phyloP scores from a whole-genome alignment of 1,140 invertebrate genomes.

The Achatina immaculata region DNA sequence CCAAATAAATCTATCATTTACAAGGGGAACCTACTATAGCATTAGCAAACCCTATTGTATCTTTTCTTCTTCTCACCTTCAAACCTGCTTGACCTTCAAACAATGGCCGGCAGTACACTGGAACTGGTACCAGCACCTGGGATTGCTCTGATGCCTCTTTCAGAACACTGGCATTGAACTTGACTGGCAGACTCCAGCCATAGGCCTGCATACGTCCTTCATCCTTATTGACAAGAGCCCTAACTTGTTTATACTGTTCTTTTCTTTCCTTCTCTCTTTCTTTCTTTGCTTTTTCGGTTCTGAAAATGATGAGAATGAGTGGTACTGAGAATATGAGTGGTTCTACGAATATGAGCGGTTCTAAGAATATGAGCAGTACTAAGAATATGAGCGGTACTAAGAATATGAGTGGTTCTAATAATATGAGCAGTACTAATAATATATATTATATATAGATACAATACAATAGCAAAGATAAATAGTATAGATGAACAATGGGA shows the following conservation, averaged over 20 bases:
- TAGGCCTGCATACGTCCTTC: constrained; percentile 93
- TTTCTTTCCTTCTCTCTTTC: constrained; percentile 81
- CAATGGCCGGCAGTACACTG: constrained; percentile 93
- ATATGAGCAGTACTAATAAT: too few species aligned
- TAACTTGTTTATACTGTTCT: constrained; percentile 89
- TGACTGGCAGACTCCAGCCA: constrained; percentile 94
- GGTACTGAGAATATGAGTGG: background rate
- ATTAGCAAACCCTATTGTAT: too few species aligned
- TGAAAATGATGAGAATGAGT: constrained; percentile 49
- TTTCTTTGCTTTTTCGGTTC: constrained; percentile 66
- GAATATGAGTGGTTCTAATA: too few species aligned
- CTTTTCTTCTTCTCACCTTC: constrained; percentile 80
- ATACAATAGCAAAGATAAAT: too few species aligned
- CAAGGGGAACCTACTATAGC: too few species aligned
- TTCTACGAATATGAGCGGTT: too few species aligned
- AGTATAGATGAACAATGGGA: too few species aligned
- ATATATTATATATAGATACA: too few species aligned
- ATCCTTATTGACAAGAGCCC: constrained; percentile 95
- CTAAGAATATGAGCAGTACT: too few species aligned
- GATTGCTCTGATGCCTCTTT: constrained; percentile 48
- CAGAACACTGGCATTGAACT: constrained; percentile 56
- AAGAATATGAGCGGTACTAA: too few species aligned
- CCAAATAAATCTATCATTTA: too few species aligned
- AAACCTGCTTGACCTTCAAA: constrained; percentile 93
- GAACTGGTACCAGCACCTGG: constrained; percentile 90